phyloP scores from a whole-genome alignment of 1,140 invertebrate species.

The Zaprionus kolodkinae region DNA sequence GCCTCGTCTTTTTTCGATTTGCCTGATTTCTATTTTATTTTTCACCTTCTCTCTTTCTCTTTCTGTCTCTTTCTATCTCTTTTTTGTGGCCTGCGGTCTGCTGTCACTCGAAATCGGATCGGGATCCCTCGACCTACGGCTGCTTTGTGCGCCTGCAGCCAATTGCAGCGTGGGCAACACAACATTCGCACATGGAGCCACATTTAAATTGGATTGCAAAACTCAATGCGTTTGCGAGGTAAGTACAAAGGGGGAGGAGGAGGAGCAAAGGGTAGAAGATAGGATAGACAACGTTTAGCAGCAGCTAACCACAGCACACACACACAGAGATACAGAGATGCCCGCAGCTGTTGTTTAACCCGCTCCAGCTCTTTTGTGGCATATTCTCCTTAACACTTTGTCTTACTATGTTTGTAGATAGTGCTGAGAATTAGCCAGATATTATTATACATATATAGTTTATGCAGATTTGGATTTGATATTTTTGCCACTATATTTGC shows the following conservation, averaged over 20 bases:
- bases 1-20: slow-evolving; percentile 42
- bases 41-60: not conserved
- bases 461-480: not conserved
- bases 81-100: slow-evolving; percentile 4
- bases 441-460: not conserved
- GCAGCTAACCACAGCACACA: slow-evolving; percentile 60
- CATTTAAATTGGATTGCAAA: slow-evolving; percentile 88
- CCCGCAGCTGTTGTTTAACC: slow-evolving; percentile 47
- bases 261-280: not conserved
- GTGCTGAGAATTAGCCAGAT: not conserved
- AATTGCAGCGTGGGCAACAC: slow-evolving; percentile 87
- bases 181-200: slow-evolving; percentile 88
- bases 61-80: slow-evolving; percentile 17
- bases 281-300: slow-evolving; percentile 21
- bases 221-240: slow-evolving; percentile 89
- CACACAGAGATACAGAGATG: slow-evolving; percentile 36
- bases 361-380: not conserved
- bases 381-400: slow-evolving; percentile 36
- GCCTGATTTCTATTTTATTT: slow-evolving; percentile 45
- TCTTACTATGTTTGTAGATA: slow-evolving; percentile 27
- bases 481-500: not conserved
- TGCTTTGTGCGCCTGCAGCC: slow-evolving; percentile 64
- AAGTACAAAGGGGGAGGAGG: slow-evolving; percentile 54
- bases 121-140: no score
- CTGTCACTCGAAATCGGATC: slow-evolving; percentile 20